Evolutionary conservation across 2,888 invertebrate genomes (phyloP).

Genomic region (Drosophila emarginata): DNA sequence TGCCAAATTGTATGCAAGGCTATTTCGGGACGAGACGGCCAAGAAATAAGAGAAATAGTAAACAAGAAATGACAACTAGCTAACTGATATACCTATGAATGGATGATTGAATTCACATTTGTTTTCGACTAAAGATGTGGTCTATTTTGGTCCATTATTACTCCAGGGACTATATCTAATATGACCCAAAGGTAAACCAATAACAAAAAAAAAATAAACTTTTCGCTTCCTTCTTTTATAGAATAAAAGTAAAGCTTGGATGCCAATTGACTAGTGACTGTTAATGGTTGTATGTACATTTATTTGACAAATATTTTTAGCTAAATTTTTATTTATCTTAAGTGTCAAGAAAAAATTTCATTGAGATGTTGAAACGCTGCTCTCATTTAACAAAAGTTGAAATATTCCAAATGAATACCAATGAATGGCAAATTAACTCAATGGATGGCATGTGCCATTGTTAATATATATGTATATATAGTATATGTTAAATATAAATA

Average conservation of each 20-base stretch:
- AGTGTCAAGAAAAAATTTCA: background rate
- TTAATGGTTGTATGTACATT: background rate
- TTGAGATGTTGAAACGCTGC: background rate
- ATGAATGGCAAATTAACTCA: constrained; percentile 18
- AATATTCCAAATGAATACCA: constrained; percentile 19
- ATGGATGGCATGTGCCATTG: constrained; percentile 54
- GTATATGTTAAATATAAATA: constrained; percentile 11
- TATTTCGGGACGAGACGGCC: background rate
- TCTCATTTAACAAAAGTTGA: constrained; percentile 22
- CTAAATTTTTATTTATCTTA: background rate
- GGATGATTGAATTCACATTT: background rate
- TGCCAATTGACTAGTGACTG: background rate
- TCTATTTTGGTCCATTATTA: background rate
- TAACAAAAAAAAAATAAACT: background rate
- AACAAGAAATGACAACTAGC: background rate
- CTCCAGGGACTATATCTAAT: background rate
- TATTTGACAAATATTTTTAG: background rate
- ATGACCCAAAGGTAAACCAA: background rate
- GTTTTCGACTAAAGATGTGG: background rate
- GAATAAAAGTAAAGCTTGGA: background rate
- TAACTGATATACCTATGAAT: background rate
- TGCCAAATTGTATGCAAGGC: constrained; percentile 4
- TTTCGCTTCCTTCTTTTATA: background rate
- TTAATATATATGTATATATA: constrained; percentile 9
- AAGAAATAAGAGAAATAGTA: constrained; percentile 3